Conservation (phyloP, 35 echinoderm and acorn worm genomes). For the Lytechinus pictus region DNA sequence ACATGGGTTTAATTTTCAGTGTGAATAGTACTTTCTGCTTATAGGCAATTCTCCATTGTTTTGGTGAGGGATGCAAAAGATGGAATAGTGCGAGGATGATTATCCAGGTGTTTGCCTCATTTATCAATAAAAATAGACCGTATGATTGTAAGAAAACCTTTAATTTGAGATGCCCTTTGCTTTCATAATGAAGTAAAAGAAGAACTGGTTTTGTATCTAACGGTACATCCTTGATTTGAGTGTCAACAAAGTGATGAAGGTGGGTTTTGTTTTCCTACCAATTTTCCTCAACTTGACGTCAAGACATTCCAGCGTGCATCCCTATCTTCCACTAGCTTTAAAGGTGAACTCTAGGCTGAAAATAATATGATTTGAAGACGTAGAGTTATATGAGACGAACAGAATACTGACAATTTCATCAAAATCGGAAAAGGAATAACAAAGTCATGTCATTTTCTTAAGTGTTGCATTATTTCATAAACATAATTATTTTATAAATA, state of each 20-base stretch:
- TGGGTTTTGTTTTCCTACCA: neutral
- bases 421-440: too few relatives aligned
- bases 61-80: neutral
- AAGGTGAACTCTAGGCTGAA: too few relatives aligned
- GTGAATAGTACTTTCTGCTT: neutral
- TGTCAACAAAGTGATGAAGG: neutral
- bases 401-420: too few relatives aligned
- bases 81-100: neutral
- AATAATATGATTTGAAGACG: too few relatives aligned
- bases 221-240: neutral
- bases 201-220: neutral
- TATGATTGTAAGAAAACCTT: neutral
- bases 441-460: too few relatives aligned
- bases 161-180: neutral
- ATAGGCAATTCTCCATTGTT: neutral
- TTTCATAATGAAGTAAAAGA: neutral
- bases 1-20: neutral
- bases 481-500: too few relatives aligned
- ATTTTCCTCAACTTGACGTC: neutral
- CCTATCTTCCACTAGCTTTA: neutral
- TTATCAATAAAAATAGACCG: neutral
- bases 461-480: too few relatives aligned
- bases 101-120: neutral
- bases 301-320: neutral
- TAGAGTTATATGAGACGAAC: too few relatives aligned